A percentile compares a stretch with the other conserved stretches of the same genome.
Conservation (phyloP, 1,140 invertebrate genomes). For the Ladona fulva region DNA sequence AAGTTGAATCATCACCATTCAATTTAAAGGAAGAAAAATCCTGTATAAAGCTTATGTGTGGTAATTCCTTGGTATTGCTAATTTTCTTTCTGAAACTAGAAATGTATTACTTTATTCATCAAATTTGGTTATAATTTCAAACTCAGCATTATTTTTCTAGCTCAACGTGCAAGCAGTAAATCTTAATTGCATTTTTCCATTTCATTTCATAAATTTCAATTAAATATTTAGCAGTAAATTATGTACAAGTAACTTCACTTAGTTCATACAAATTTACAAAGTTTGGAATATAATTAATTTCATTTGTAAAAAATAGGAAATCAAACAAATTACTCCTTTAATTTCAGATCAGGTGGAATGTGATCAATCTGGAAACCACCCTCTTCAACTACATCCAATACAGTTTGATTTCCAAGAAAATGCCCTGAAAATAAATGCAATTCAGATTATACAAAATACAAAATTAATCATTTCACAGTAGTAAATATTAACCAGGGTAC, state of each 20-base stretch:
- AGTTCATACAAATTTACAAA: neutral
- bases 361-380: constrained; percentile 36
- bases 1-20: neutral
- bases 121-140: too few species aligned
- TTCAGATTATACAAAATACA: too few species aligned
- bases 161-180: too few species aligned
- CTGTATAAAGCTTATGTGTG: neutral
- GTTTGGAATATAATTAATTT: neutral
- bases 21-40: neutral
- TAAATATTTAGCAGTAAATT: too few species aligned
- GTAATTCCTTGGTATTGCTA: neutral
- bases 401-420: constrained; percentile 43
- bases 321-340: constrained; percentile 17
- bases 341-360: constrained; percentile 30
- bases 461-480: too few species aligned
- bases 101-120: neutral
- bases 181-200: too few species aligned
- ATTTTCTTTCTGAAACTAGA: neutral
- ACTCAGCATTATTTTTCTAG: too few species aligned
- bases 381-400: constrained; percentile 37
- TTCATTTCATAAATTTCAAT: too few species aligned
- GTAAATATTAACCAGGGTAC: too few species aligned
- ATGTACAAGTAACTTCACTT: neutral
- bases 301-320: neutral
- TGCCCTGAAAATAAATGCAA: constrained; percentile 34